A percentile compares a stretch with the other conserved stretches of the same genome.
phyloP scores from a whole-genome alignment of 2,888 invertebrate genomes.

The Mythimna pallens region DNA sequence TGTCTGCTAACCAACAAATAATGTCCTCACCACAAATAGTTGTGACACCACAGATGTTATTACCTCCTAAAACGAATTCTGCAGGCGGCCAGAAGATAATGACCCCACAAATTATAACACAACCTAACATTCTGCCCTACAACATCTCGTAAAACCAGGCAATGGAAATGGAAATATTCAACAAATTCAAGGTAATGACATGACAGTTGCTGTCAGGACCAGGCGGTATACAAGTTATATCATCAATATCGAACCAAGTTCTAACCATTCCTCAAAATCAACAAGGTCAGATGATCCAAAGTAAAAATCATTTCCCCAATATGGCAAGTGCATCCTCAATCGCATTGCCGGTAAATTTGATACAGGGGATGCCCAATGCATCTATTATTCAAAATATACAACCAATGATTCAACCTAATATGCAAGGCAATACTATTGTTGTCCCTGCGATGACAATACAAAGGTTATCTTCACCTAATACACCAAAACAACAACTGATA shows the following conservation, averaged over 20 bases:
- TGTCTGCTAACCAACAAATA: slow-evolving; percentile 86
- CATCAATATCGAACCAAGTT: slow-evolving; percentile 89
- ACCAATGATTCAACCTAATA: slow-evolving; percentile 87
- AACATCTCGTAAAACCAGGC: slow-evolving; percentile 88
- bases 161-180: slow-evolving; percentile 83
- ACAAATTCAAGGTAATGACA: slow-evolving; percentile 86
- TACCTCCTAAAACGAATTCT: slow-evolving; percentile 86
- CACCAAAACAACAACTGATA: slow-evolving; percentile 87
- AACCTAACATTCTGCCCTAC: slow-evolving; percentile 85
- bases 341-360: slow-evolving; percentile 86
- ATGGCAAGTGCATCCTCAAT: slow-evolving; percentile 89
- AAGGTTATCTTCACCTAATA: slow-evolving; percentile 83
- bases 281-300: slow-evolving; percentile 83
- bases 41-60: slow-evolving; percentile 88
- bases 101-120: slow-evolving; percentile 86
- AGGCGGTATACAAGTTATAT: slow-evolving; percentile 88
- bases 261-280: slow-evolving; percentile 87
- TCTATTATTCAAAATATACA: slow-evolving; percentile 89
- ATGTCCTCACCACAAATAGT: slow-evolving; percentile 88
- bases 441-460: slow-evolving; percentile 87
- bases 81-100: slow-evolving; percentile 84
- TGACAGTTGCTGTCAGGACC: slow-evolving; percentile 86
- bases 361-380: slow-evolving; percentile 86
- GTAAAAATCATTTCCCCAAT: slow-evolving; percentile 88
- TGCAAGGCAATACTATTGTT: slow-evolving; percentile 88